Evolutionary conservation across 2,797 vertebrate genomes (phyloP), one percentile per base, ranked within the genome.

Genomic region (Melanotaenia nigrans): DNA sequence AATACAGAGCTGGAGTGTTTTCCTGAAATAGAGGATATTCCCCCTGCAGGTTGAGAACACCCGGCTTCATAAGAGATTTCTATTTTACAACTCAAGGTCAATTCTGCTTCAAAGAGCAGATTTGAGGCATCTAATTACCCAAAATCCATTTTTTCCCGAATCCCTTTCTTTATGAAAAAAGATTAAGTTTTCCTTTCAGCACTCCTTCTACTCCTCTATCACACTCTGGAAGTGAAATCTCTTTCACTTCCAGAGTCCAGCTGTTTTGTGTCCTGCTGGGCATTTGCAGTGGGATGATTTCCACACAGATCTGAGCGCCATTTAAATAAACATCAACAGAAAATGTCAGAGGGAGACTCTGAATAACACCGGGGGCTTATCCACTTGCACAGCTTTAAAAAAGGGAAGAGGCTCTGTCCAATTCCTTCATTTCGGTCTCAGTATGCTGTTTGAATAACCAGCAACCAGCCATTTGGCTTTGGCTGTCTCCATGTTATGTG

Each of bases 271-370:
- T 83, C 87, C 82, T 85, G 84, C 87, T 78, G 85, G 85, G 85
- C 76, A 71, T 71, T 86, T 47, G 60, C 82, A 59, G 83, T 18
- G 66, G 89, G 85, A 82, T 24, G 57, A 82, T 88, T 91, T 92
- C 89, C 88, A 89, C 85, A 77, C 82, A 36, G 72, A 90, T 91
- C 86, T 66, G 63, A 88, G 78, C 47, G 24, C 55, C 82, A 83
- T 90, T 92, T 90, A 90, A 91, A 92, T 87, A 88, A 92, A 91
- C 92, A 93, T 90, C 87, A 89, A 92, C 90, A 88, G 80, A 88
- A 83, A 77, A 88, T 88, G 87, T 90, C 87, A 87, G 77, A 81
- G 73, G 85, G 85, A 89, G 83, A 65, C 87, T 77, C 75, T 77
- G 86, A 91, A 91, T 83, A 89, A 89, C 81, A 91, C 92, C 87